These are phyloP conservation scores for Peucedramus taeniatus DNA, from an alignment of 2,113 vertebrate species.

Conservation along the genomic window DNA sequence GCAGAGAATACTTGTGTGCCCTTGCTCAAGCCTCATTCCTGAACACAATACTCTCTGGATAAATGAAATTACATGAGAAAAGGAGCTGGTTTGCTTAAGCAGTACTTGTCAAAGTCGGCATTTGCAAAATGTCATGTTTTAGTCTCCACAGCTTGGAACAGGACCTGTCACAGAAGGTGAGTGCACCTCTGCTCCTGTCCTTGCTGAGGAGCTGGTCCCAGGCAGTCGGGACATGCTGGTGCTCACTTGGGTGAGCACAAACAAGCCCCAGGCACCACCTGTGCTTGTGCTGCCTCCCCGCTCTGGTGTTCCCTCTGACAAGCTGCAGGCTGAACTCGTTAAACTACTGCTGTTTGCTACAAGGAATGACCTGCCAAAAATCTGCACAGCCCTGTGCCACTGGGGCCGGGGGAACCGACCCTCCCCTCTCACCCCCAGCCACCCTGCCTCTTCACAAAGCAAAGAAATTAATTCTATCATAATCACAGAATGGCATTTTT, in stretches of 20 bases:
- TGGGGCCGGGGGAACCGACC: neutral
- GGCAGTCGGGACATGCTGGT: fast-evolving
- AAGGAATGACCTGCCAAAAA: slow-evolving; percentile 24
- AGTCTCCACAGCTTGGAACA: neutral
- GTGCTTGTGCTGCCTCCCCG: neutral
- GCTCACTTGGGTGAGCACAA: fast-evolving
- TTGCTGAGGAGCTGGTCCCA: neutral
- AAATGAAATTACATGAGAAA: neutral
- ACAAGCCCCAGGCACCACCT: neutral
- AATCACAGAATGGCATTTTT: neutral
- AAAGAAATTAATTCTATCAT: slow-evolving; percentile 16
- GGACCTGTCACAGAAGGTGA: neutral
- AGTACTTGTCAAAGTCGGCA: neutral
- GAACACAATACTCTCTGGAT: neutral
- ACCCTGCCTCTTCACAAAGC: neutral
- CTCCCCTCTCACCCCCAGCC: neutral
- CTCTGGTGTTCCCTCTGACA: neutral
- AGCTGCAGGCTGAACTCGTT: slow-evolving; percentile 1
- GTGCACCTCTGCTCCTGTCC: neutral
- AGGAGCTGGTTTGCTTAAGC: neutral
- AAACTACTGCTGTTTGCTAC: neutral
- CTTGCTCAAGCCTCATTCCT: neutral
- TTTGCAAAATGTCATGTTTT: neutral
- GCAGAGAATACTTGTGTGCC: neutral
- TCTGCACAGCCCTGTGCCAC: neutral